A percentile compares a stretch with the other conserved stretches of the same genome.
Evolutionary conservation across 2,113 vertebrate species (phyloP).

Genomic region (Varanus salvator): DNA sequence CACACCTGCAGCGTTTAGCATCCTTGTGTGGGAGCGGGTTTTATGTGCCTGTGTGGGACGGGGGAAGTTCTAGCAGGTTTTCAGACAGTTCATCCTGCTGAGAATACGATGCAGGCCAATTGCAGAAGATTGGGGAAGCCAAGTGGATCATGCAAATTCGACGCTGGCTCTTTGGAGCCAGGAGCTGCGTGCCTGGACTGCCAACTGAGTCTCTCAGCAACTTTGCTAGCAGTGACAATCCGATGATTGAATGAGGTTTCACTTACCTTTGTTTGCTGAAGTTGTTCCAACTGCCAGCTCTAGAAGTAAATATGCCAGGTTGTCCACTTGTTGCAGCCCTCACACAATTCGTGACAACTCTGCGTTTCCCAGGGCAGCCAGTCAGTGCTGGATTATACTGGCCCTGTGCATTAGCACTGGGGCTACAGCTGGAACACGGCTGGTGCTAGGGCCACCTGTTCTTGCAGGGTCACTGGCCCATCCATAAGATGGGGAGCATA

Average conservation of each 20-base stretch:
- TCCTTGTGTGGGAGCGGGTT: slow-evolving; percentile 10
- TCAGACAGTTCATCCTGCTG: slow-evolving; percentile 58
- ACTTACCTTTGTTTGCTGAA: slow-evolving; percentile 41
- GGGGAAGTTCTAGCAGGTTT: slow-evolving; percentile 62
- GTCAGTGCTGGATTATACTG: no score
- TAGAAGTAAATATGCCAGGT: neutral
- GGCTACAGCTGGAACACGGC: no score
- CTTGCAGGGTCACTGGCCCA: no score
- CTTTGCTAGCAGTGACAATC: slow-evolving; percentile 3
- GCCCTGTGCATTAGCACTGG: no score
- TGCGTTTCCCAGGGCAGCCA: no score
- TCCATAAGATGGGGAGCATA: no score
- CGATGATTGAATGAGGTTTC: slow-evolving; percentile 38
- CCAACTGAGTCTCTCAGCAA: slow-evolving; percentile 36
- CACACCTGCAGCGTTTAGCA: slow-evolving; percentile 39
- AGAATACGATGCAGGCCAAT: slow-evolving; percentile 37
- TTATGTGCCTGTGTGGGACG: neutral
- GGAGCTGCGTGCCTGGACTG: slow-evolving; percentile 52
- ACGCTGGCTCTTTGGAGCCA: neutral
- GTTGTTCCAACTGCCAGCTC: slow-evolving; percentile 21
- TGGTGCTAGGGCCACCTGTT: no score
- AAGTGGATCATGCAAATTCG: slow-evolving; percentile 43
- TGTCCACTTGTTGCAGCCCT: neutral
- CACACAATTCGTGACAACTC: no score
- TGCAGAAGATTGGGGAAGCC: slow-evolving; percentile 38